A percentile compares a stretch with the other conserved stretches of the same genome.
phyloP scores from a whole-genome alignment of 2,797 vertebrate species.

The Benthosema pterotum region DNA sequence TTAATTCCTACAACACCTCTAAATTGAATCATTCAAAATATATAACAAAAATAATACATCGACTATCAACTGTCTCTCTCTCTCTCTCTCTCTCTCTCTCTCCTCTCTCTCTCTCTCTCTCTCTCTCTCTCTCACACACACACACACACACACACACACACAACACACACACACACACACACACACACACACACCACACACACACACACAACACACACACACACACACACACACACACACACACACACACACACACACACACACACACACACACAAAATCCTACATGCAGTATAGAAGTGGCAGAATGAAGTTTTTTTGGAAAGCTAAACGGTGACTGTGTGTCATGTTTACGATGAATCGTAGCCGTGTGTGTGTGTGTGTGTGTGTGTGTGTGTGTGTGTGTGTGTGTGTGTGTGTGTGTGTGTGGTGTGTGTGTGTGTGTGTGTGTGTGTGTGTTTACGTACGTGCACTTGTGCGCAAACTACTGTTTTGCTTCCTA shows the following conservation, averaged over 20 bases:
- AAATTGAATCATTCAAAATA: too few relatives aligned
- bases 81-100: too few relatives aligned
- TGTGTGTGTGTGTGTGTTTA: conserved; percentile 22
- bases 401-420: conserved; percentile 27
- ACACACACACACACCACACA: conserved; percentile 10
- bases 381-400: conserved; percentile 27
- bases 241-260: conserved; percentile 1
- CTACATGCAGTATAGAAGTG: conserved; percentile 19
- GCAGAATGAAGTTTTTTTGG: conserved; percentile 1
- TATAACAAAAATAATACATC: too few relatives aligned
- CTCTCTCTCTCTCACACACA: too few relatives aligned
- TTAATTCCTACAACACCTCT: too few relatives aligned
- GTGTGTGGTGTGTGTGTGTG: conserved; percentile 34
- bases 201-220: neutral
- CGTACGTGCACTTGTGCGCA: too few relatives aligned
- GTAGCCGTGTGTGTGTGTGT: conserved; percentile 28
- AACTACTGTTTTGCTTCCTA: conserved; percentile 55
- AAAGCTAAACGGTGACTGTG: conserved; percentile 27
- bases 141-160: neutral
- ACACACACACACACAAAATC: neutral
- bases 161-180: conserved; percentile 9
- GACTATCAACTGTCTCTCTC: too few relatives aligned
- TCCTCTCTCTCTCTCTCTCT: too few relatives aligned
- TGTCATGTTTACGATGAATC: conserved; percentile 33
- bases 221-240: neutral